Evolutionary conservation across 2,113 vertebrate genomes (phyloP).

Genomic region (Coryphaenoides rupestris): DNA sequence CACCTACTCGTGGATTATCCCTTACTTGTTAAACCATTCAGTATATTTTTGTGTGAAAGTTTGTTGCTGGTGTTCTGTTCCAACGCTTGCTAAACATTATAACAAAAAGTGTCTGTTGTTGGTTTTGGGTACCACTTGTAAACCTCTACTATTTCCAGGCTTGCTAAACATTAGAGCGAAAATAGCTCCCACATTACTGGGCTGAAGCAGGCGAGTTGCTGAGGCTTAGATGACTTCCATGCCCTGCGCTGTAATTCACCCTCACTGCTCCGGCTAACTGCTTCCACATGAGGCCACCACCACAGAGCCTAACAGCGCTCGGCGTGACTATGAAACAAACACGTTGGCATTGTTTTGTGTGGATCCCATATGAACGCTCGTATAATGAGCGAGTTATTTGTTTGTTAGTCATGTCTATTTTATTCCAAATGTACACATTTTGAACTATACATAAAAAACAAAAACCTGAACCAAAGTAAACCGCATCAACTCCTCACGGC

Average conservation of each 20-base stretch:
- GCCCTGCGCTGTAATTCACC: constrained; percentile 56
- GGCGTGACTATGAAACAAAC: constrained; percentile 6
- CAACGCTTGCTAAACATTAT: constrained; percentile 26
- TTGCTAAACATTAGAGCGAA: constrained; percentile 31
- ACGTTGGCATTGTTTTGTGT: constrained; percentile 21
- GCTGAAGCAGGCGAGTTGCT: constrained; percentile 8
- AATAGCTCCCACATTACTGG: constrained; percentile 17
- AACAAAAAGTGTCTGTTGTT: constrained; percentile 21
- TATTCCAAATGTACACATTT: too few species aligned
- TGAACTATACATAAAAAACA: too few species aligned
- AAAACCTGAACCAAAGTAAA: too few species aligned
- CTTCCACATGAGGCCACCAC: constrained; percentile 55
- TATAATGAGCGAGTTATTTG: too few species aligned
- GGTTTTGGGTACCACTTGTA: not conserved
- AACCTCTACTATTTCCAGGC: constrained; percentile 9
- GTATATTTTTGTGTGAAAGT: not conserved
- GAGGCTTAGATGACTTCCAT: constrained; percentile 64
- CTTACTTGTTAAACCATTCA: too few species aligned
- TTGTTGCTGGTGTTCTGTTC: not conserved
- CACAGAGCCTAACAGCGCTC: constrained; percentile 12
- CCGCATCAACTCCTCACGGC: too few species aligned
- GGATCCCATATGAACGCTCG: too few species aligned
- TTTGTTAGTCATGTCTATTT: too few species aligned
- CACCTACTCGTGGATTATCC: too few species aligned
- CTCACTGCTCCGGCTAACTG: constrained; percentile 43